Percentiles rank a stretch among this genome's conserved stretches.
Conservation (phyloP, 92 coral and sea anemone genomes). For the Epizoanthus stellaris region DNA sequence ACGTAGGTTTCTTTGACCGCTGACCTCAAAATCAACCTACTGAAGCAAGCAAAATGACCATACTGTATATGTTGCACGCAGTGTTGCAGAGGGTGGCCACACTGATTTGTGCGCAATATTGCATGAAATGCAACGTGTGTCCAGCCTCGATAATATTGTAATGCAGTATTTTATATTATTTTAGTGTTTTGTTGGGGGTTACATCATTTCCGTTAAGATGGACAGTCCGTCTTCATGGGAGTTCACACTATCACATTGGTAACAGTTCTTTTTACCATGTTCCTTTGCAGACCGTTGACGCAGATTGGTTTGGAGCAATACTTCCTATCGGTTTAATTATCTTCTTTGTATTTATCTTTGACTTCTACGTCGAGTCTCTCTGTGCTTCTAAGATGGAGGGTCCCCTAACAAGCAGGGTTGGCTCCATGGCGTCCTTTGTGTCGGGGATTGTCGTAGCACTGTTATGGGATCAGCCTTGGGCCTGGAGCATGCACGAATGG, state of each 20-base stretch:
- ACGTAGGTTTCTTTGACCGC: too few relatives aligned
- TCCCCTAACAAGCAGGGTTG: conserved; percentile 79
- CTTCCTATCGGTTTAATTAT: conserved; percentile 76
- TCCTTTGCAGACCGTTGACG: conserved; percentile 70
- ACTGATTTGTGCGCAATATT: too few relatives aligned
- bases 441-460: conserved; percentile 80
- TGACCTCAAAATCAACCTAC: too few relatives aligned
- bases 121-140: too few relatives aligned
- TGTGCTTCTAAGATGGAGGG: conserved; percentile 90
- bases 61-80: too few relatives aligned
- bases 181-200: too few relatives aligned
- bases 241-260: neutral
- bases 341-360: conserved; percentile 82
- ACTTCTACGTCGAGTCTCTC: conserved; percentile 94
- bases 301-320: conserved; percentile 79
- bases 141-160: too few relatives aligned
- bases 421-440: conserved; percentile 88
- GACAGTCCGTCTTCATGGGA: neutral
- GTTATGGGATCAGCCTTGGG: conserved; percentile 97
- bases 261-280: neutral
- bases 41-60: too few relatives aligned
- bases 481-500: conserved; percentile 91
- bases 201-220: too few relatives aligned
- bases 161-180: too few relatives aligned
- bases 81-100: too few relatives aligned